Percentiles rank a stretch among this genome's conserved stretches.
phyloP scores from a whole-genome alignment of 2,113 vertebrate genomes.

The Pycnonotus jocosus region DNA sequence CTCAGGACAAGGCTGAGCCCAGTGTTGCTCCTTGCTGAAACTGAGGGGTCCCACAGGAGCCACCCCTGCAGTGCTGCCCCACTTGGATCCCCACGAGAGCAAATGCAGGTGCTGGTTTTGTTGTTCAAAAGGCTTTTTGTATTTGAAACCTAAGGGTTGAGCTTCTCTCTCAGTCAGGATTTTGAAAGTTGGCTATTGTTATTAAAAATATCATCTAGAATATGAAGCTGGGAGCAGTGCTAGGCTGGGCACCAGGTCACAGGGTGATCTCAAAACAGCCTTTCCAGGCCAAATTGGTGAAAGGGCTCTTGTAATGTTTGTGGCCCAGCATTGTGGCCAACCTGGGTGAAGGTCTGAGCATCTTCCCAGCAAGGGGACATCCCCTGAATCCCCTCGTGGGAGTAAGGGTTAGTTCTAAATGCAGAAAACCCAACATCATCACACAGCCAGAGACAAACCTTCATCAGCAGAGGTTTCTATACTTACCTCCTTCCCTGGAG shows the following conservation, averaged over 20 bases:
- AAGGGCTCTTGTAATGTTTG: background rate
- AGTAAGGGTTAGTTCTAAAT: background rate
- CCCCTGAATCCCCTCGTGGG: background rate
- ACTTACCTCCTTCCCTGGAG: background rate
- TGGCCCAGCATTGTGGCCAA: background rate
- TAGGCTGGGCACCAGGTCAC: background rate
- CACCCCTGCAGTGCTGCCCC: background rate
- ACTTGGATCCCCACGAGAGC: background rate
- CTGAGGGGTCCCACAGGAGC: accelerated
- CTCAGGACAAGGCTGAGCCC: background rate
- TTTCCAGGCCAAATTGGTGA: background rate
- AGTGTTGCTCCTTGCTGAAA: accelerated
- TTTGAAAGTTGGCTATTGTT: background rate
- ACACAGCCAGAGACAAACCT: background rate
- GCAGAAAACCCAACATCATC: background rate
- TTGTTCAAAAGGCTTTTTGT: background rate
- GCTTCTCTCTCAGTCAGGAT: background rate
- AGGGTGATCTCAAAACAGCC: background rate
- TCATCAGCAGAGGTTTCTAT: background rate
- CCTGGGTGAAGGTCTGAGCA: background rate
- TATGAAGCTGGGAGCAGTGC: background rate
- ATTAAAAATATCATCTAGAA: background rate
- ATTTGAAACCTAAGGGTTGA: background rate
- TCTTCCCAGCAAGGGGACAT: background rate
- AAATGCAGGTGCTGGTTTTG: accelerated